Conservation (phyloP, 2,797 vertebrate species). For the Phyllotis vaccarum region DNA sequence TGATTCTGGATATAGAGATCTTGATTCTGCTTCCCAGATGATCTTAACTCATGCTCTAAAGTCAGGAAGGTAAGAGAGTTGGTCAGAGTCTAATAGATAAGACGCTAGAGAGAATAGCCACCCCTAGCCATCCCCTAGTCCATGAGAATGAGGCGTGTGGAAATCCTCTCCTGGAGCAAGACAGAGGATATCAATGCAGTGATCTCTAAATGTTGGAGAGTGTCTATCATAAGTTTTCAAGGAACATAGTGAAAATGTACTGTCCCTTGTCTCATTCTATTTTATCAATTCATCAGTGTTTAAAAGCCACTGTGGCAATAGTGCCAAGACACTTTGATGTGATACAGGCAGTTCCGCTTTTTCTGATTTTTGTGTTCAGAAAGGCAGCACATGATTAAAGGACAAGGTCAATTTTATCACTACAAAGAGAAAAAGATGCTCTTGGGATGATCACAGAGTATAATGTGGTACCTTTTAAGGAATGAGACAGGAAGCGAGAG, state of each 20-base stretch:
- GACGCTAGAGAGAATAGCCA: neutral
- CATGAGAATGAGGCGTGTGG: neutral
- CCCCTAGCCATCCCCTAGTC: neutral
- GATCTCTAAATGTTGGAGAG: neutral
- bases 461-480: slow-evolving; percentile 36
- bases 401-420: slow-evolving; percentile 51
- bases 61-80: neutral
- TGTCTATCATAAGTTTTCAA: neutral
- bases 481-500: slow-evolving; percentile 38
- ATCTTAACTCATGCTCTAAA: neutral
- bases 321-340: neutral
- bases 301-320: slow-evolving; percentile 12
- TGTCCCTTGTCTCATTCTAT: neutral
- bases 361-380: slow-evolving; percentile 49
- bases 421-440: slow-evolving; percentile 50
- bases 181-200: neutral
- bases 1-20: neutral
- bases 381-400: slow-evolving; percentile 42
- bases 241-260: neutral
- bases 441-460: slow-evolving; percentile 51
- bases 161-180: neutral
- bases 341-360: neutral
- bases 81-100: neutral
- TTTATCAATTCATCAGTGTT: neutral
- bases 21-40: slow-evolving; percentile 50